phyloP scores from a whole-genome alignment of 2,113 vertebrate genomes.

The Pelecanus crispus region DNA sequence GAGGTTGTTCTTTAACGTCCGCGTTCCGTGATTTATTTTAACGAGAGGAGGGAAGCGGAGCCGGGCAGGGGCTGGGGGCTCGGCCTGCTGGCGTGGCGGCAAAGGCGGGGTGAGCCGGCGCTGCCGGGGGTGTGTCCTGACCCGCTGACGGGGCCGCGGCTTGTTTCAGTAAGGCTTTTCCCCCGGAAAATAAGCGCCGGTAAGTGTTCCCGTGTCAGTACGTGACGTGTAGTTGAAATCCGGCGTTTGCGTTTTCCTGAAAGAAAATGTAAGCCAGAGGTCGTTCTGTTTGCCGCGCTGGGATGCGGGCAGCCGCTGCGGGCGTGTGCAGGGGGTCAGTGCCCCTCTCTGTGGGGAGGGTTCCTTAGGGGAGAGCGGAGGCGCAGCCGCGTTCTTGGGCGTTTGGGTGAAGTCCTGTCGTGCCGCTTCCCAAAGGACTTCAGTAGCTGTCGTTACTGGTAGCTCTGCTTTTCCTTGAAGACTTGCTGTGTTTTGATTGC shows the following conservation, averaged over 20 bases:
- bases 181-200: background rate
- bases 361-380: background rate
- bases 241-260: accelerated
- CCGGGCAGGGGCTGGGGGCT: background rate
- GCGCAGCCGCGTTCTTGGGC: background rate
- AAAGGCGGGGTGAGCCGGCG: background rate
- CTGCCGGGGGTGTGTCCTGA: background rate
- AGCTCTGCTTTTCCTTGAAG: too few relatives aligned
- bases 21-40: accelerated
- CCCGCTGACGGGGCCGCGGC: background rate
- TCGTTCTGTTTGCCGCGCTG: background rate
- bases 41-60: background rate
- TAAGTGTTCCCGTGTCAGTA: background rate
- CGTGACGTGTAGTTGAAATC: accelerated
- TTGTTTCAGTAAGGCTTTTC: background rate
- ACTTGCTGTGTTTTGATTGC: background rate
- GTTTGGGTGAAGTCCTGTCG: accelerated
- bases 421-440: accelerated
- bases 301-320: background rate
- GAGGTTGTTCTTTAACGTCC: too few relatives aligned
- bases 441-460: accelerated
- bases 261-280: accelerated
- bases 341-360: too few relatives aligned
- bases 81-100: background rate
- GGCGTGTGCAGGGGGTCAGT: too few relatives aligned